A percentile compares a stretch with the other conserved stretches of the same genome.
Conservation (phyloP, 2,797 vertebrate genomes). For the Gouania willdenowi region DNA sequence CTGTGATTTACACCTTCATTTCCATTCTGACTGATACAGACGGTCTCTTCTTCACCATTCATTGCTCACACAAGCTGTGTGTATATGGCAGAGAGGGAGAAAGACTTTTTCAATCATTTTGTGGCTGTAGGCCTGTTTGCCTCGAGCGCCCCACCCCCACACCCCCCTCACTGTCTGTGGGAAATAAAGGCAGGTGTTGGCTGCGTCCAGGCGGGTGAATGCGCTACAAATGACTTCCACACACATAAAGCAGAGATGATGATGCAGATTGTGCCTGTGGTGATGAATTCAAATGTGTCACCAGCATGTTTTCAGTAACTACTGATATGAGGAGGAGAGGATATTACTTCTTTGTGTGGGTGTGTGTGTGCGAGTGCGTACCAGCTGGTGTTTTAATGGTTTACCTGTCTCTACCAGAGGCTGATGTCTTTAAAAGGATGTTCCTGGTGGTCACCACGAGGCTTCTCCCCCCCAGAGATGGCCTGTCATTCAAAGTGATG, state of each 20-base stretch:
- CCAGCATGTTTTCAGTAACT: conserved; percentile 23
- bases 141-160: too few species aligned
- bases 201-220: conserved; percentile 31
- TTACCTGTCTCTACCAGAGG: conserved; percentile 11
- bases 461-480: conserved; percentile 22
- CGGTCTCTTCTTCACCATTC: conserved; percentile 25
- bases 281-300: conserved; percentile 30
- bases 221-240: conserved; percentile 51
- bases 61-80: conserved; percentile 1
- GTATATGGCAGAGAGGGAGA: background rate
- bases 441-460: conserved; percentile 33
- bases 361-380: background rate
- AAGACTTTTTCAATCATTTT: conserved; percentile 23
- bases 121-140: conserved; percentile 30
- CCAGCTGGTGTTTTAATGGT: background rate
- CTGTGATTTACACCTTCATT: conserved; percentile 58
- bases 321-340: conserved; percentile 14
- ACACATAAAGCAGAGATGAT: conserved; percentile 15
- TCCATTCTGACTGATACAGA: conserved; percentile 47
- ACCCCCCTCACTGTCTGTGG: conserved; percentile 9
- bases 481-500: conserved; percentile 37
- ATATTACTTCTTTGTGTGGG: background rate
- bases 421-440: conserved; percentile 2
- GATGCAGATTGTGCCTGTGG: conserved; percentile 21
- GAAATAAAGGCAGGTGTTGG: conserved; percentile 45